Evolutionary conservation across 2,113 vertebrate species (phyloP), one percentile per base, ranked within the genome.

Genomic region (Ailurus styani): DNA sequence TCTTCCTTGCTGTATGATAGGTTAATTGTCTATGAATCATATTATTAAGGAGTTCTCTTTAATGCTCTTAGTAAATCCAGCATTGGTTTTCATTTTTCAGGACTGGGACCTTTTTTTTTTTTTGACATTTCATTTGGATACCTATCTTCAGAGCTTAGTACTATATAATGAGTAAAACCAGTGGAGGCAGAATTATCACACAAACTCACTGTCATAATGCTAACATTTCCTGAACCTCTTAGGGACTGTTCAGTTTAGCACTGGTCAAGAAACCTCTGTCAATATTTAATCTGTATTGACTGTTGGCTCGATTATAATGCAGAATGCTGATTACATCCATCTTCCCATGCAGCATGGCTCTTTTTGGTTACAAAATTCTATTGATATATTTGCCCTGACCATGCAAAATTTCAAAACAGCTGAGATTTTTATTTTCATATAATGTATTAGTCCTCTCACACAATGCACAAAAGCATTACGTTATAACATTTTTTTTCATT

Each of bases 231-330:
- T 92, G 79, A 98, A 93, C 18, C 7, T 96, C 96, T 93, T 93
- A 90, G 8, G 27, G 86, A 66, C 73, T 94, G 0, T 87, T 97
- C 89, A 95, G 52, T n/a, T 55, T 95, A 79, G 42, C 13, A 77
- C 23, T 84, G 50, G 85, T 89, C 52, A 72, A 95, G 89, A n/a
- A 87, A 95, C 31, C 42, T 95, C 52, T 97, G 91, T 98, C 98
- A 98, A 94, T 98, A 98, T 98, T 98, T 98, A 98, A 98, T 98
- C 93, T 96, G 45, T 90, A 97, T 98, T 96, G 96, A 96, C 94
- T 87, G 13, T 70, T 95, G 73, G 23, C 73, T 97, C 92, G 50
- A 96, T 97, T 98, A 50, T 23, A 97, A 88, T 97, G 87, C 54
- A 40, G 97, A 96, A 85, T 97, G 87, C 83, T 97, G 93, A 97